Evolutionary conservation across 2,113 vertebrate genomes (phyloP).

Genomic region (Ancistrus triradiatus): DNA sequence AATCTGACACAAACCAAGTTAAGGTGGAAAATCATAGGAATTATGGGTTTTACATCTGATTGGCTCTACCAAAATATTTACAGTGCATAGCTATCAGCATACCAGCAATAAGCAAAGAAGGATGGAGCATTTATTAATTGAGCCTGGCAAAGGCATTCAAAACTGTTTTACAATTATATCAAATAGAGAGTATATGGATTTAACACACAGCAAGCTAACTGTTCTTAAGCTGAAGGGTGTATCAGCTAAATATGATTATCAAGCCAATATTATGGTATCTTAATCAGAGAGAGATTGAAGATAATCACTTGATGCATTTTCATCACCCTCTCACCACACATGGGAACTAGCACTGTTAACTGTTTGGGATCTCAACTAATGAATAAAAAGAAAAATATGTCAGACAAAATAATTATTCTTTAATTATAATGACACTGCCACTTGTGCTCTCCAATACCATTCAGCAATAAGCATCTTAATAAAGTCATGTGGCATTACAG

Average conservation of each 20-base stretch:
- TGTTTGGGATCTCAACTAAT: neutral
- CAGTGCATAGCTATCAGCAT: conserved; percentile 2
- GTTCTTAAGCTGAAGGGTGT: neutral
- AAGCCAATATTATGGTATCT: neutral
- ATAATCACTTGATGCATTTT: conserved; percentile 28
- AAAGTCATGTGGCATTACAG: no score
- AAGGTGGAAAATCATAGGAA: conserved; percentile 21
- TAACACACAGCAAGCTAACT: neutral
- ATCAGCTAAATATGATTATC: conserved; percentile 20
- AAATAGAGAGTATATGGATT: no score
- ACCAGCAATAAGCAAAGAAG: neutral
- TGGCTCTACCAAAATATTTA: conserved; percentile 29
- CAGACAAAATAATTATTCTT: no score
- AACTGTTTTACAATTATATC: neutral
- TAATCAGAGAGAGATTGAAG: conserved; percentile 19
- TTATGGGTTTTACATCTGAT: conserved; percentile 21
- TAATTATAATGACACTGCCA: no score
- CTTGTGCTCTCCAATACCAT: no score
- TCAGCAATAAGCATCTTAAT: no score
- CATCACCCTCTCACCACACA: neutral
- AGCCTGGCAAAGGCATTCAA: neutral
- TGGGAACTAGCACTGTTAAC: neutral
- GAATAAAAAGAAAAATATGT: no score
- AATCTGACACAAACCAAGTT: conserved; percentile 17
- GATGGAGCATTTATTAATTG: neutral